phyloP scores from a whole-genome alignment of 2,888 invertebrate species.

The Sepiola atlantica region DNA sequence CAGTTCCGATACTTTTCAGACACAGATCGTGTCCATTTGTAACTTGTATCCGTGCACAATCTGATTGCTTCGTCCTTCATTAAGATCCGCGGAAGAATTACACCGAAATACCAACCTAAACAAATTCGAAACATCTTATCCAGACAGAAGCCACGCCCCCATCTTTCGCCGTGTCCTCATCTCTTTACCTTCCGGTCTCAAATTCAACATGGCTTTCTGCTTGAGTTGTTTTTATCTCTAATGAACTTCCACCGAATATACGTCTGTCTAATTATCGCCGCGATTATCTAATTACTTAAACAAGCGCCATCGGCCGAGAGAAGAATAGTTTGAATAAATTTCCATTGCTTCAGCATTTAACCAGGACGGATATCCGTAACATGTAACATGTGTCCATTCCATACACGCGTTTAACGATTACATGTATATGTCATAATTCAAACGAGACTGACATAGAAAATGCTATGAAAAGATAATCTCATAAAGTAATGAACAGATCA shows the following conservation, averaged over 20 bases:
- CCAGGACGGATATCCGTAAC: too few relatives aligned
- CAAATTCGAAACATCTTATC: neutral
- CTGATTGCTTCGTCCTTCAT: neutral
- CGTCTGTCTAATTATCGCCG: neutral
- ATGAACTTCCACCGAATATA: neutral
- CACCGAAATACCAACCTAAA: neutral
- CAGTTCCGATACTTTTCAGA: too few relatives aligned
- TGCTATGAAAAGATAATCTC: too few relatives aligned
- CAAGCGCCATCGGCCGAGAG: neutral
- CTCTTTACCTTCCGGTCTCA: neutral
- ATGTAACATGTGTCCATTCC: too few relatives aligned
- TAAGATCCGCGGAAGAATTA: neutral
- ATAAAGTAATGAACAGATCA: too few relatives aligned
- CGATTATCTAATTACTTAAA: slow-evolving; percentile 32
- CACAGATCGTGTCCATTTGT: neutral
- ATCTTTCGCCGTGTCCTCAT: neutral
- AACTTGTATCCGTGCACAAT: neutral
- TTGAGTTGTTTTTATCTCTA: neutral
- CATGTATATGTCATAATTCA: too few relatives aligned
- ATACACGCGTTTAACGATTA: too few relatives aligned
- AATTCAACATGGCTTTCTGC: neutral
- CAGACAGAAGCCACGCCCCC: neutral
- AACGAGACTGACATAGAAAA: too few relatives aligned
- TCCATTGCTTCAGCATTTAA: too few relatives aligned
- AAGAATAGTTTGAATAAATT: neutral